phyloP scores from a whole-genome alignment of 2,113 vertebrate genomes.

The Balaenoptera acutorostrata region DNA sequence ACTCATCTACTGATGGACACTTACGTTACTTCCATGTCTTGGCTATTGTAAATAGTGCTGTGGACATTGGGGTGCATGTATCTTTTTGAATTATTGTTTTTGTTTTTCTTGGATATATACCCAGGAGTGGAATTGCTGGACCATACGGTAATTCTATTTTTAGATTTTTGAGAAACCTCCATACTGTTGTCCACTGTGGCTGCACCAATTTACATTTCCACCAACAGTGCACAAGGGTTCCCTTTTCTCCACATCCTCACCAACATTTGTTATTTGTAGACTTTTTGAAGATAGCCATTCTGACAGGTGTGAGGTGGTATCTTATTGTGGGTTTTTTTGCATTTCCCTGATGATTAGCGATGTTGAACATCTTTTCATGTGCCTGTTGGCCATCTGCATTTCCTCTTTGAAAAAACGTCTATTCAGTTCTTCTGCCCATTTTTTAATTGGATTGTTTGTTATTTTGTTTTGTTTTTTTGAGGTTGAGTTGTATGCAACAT shows the following conservation, averaged over 20 bases:
- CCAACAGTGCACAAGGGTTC: neutral
- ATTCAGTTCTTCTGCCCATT: neutral
- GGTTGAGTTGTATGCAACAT: neutral
- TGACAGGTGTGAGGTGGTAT: neutral
- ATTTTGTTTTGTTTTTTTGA: too few species aligned
- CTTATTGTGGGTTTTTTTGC: neutral
- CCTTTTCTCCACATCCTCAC: neutral
- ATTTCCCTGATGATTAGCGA: neutral
- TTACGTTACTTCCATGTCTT: neutral
- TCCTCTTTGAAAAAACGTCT: neutral
- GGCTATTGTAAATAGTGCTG: neutral
- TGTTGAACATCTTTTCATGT: neutral
- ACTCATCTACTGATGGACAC: neutral
- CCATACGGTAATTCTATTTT: neutral
- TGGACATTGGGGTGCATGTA: neutral
- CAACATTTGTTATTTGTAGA: neutral
- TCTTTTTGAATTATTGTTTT: neutral
- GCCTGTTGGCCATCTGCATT: neutral
- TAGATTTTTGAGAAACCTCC: neutral
- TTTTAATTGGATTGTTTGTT: neutral
- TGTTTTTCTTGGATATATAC: fast-evolving
- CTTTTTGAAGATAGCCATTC: neutral
- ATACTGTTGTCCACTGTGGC: neutral
- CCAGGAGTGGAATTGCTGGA: neutral
- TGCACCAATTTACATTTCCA: neutral